These are phyloP conservation scores for Palythoa grandis DNA, from an alignment of 92 coral and sea anemone genomes.

Conservation along the genomic window DNA sequence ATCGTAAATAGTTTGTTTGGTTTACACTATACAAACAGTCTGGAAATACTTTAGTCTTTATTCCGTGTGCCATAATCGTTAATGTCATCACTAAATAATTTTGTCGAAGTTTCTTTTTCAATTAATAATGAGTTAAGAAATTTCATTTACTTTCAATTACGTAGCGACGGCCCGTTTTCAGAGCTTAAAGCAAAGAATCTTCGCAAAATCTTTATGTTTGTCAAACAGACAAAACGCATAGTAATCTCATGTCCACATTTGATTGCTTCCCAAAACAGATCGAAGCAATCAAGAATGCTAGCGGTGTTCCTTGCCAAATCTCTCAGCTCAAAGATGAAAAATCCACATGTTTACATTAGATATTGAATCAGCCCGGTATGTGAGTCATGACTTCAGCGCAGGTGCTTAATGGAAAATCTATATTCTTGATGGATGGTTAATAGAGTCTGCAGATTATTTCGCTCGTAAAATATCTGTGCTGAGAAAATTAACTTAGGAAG, in stretches of 20 bases:
- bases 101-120: slow-evolving; percentile 19
- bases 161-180: neutral
- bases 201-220: neutral
- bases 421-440: slow-evolving; percentile 19
- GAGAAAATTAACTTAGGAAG: neutral
- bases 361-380: neutral
- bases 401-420: slow-evolving; percentile 5
- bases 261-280: neutral
- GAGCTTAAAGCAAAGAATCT: neutral
- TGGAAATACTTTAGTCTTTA: neutral
- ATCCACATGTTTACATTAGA: slow-evolving; percentile 26
- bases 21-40: neutral
- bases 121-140: slow-evolving; percentile 26
- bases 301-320: neutral
- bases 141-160: neutral
- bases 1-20: neutral
- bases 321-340: neutral
- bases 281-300: no score
- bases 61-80: neutral
- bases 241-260: neutral
- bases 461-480: neutral
- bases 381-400: neutral
- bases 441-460: neutral
- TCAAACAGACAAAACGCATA: neutral
- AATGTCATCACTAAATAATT: slow-evolving; percentile 39